Evolutionary conservation across 2,113 vertebrate species (phyloP), one percentile per base, ranked within the genome.

Genomic region (Ibidorhyncha struthersii): DNA sequence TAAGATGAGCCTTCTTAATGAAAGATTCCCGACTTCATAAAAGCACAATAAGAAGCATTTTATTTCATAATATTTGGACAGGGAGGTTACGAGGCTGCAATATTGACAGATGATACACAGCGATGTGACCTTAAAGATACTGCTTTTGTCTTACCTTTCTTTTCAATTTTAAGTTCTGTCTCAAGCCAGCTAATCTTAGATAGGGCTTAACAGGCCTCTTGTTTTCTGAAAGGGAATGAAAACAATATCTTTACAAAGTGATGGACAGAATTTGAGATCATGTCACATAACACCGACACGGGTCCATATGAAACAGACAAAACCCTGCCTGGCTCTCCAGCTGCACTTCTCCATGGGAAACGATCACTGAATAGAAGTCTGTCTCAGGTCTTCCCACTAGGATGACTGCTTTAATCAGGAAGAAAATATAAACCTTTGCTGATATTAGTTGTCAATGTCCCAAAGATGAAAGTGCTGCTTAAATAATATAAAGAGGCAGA

Each of bases 31-130:
- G 22, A 58, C 53, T 92, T 80, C 81, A 86, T 43, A 27, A 82
- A 89, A 94, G 77, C 63, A 62, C 7, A 69, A 55, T 83, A 85
- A 87, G 77, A 97, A 95, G 41, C 72, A 91, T 83, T 97, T 96
- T 93, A 93, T 95, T 92, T 92, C 59, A 90, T 97, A 97, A 94
- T 67, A 91, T 94, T 91, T 96, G 79, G 96, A 87, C 58, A 89
- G 83, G 74, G 50, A 97, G 83, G 49, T 94, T 97, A 93, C 10
- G 10, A 95, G 66, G 43, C 79, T 81, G 40, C 65, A 66, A 30
- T 85, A 47, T 8, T 80, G 82, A 82, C 45, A 88, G 74, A 86
- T 86, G 90, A 95, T 72, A 62, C 23, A 40, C 36, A 81, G 41
- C 4, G 5, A 82, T 88, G 78, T 89, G 86, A 91, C 91, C 94